These are phyloP conservation scores for Xanthorhoe spadicearia DNA, from an alignment of 2,888 invertebrate species.

Conservation along the genomic window DNA sequence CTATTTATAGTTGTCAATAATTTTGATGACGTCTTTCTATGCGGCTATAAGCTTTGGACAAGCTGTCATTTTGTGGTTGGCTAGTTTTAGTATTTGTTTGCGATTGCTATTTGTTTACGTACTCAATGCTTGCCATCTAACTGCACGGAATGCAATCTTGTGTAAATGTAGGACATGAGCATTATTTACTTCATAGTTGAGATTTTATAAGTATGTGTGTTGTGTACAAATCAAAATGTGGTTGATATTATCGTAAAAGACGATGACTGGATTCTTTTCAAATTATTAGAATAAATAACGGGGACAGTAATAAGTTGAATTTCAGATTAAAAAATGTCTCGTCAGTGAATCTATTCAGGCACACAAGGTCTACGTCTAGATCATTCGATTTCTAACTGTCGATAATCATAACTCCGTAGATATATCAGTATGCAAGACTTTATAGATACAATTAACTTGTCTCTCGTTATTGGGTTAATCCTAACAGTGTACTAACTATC, in stretches of 20 bases:
- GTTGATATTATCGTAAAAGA: neutral
- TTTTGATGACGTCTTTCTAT: slow-evolving; percentile 40
- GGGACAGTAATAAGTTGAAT: too few relatives aligned
- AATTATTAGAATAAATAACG: too few relatives aligned
- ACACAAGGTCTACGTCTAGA: neutral
- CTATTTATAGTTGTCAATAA: slow-evolving; percentile 41
- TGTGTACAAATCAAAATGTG: neutral
- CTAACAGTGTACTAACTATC: slow-evolving; percentile 47
- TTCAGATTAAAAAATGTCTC: neutral
- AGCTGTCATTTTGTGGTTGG: slow-evolving; percentile 20
- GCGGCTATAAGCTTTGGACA: slow-evolving; percentile 22
- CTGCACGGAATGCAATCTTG: neutral
- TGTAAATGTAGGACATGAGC: neutral
- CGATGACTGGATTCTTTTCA: neutral
- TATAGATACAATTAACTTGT: slow-evolving; percentile 8
- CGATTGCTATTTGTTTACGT: slow-evolving; percentile 15
- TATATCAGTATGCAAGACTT: neutral
- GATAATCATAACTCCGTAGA: neutral
- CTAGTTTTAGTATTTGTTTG: slow-evolving; percentile 4
- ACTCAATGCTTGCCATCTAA: slow-evolving; percentile 2
- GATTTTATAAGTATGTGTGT: neutral
- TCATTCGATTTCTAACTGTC: neutral
- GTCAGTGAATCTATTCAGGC: neutral
- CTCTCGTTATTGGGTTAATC: slow-evolving; percentile 21
- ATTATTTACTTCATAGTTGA: neutral